These are phyloP conservation scores for Rhinopomastus cyanomelas DNA, from an alignment of 2,113 vertebrate species.

Conservation along the genomic window DNA sequence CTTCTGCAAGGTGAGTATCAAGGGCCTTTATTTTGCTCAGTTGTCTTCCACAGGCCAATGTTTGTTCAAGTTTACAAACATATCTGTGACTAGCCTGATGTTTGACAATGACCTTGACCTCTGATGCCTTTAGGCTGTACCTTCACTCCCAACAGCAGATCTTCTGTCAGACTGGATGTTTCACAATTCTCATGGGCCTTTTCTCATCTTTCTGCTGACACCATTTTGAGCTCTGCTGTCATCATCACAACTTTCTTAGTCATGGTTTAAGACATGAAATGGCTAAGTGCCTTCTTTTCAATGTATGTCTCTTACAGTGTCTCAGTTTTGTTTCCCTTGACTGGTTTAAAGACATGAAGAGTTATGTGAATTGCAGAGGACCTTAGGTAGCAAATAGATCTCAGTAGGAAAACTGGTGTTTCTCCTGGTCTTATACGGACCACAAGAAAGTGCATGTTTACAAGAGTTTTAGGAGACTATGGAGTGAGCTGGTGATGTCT, in stretches of 20 bases:
- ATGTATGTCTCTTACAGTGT: not conserved
- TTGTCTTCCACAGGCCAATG: not conserved
- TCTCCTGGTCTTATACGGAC: not conserved
- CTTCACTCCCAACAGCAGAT: not conserved
- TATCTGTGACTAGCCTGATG: not conserved
- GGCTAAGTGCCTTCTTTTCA: not conserved
- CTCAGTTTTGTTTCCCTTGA: not conserved
- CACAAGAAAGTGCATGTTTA: not conserved
- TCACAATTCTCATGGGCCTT: not conserved
- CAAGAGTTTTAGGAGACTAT: not conserved
- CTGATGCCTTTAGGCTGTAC: not conserved
- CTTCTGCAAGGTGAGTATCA: not conserved
- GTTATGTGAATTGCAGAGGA: not conserved
- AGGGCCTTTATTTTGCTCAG: not conserved
- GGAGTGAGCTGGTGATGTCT: not conserved
- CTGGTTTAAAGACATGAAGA: not conserved
- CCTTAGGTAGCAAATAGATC: not conserved
- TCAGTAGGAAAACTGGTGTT: not conserved
- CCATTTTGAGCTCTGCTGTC: slow-evolving; percentile 12
- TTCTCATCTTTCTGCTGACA: not conserved
- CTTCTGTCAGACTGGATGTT: not conserved
- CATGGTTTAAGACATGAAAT: not conserved
- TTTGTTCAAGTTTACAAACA: not conserved
- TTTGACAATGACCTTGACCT: not conserved
- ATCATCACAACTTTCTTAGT: not conserved